Base-by-base conservation (phyloP, 2,888 invertebrate species). In the Salpingus planirostris region DNA sequence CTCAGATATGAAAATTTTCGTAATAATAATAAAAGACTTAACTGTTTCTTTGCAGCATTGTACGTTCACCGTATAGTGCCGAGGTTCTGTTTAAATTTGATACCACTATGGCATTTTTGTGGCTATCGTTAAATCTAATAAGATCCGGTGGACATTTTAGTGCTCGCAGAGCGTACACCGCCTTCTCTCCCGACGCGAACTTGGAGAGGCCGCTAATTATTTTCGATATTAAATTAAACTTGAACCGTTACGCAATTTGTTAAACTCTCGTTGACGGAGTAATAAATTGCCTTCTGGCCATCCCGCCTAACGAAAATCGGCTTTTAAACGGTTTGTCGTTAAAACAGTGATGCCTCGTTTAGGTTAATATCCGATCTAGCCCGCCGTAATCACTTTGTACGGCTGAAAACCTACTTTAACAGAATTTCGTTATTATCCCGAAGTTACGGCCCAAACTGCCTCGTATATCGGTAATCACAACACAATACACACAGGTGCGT, bases 51-150 rank as follows among this genome's bases (percentile, higher is more conserved):
- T n/a, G n/a, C n/a, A n/a, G n/a, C n/a, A n/a, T n/a, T n/a, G n/a
- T n/a, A n/a, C n/a, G n/a, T n/a, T n/a, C n/a, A n/a, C n/a, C n/a
- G n/a, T n/a, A 15, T 21, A 28, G 21, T 28, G 28, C 21, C 21
- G 28, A 28, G 28, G 21, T 21, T 28, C 18, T 28, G 28, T 28
- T 28, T 28, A 21, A 28, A 28, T 28, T 15, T 28, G 26, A 26
- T 26, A 6, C 21, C 3, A 23, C 10, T 23, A 6, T 23, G 11
- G 23, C 23, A 23, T 23, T 23, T 23, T 10, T 23, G 23, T 23
- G 23, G 23, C 23, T 23, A 23, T 23, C 23, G 11, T 23, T 10
- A 23, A 23, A 23, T 23, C 23, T 23, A 18, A 5, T 18, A 18
- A 6, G 5, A 8, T 18, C 8, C 5, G 5, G 18, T 8, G 8